Conservation (phyloP, 2,113 vertebrate genomes). For the Saccopteryx bilineata region DNA sequence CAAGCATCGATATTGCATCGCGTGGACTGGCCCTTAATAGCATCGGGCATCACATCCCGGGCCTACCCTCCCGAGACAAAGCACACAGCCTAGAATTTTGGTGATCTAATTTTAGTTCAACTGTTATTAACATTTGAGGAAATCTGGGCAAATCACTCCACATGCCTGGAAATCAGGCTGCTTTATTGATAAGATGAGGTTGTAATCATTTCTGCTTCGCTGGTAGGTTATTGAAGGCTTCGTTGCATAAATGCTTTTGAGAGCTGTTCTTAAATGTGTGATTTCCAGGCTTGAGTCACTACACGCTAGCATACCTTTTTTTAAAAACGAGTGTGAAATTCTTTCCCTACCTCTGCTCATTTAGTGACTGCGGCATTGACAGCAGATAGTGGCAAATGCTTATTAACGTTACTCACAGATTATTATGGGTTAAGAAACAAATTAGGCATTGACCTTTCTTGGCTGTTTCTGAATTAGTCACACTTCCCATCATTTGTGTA, state of each 20-base stretch:
- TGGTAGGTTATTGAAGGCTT: neutral
- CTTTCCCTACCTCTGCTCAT: slow-evolving; percentile 5
- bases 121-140: neutral
- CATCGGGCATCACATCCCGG: fast-evolving
- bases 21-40: fast-evolving
- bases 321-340: neutral
- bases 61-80: neutral
- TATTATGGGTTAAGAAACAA: slow-evolving; percentile 64
- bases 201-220: slow-evolving; percentile 10
- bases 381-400: slow-evolving; percentile 24
- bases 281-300: neutral
- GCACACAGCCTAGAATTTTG: neutral
- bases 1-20: fast-evolving
- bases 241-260: slow-evolving; percentile 20
- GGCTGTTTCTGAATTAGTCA: slow-evolving; percentile 72
- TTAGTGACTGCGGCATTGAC: slow-evolving; percentile 12
- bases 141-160: neutral
- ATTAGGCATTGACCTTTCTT: slow-evolving; percentile 72
- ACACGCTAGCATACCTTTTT: neutral
- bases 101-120: neutral
- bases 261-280: slow-evolving; percentile 25
- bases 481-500: slow-evolving; percentile 64
- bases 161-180: neutral
- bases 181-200: neutral
- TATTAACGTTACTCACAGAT: neutral